These are phyloP conservation scores for Eudorcas thomsonii DNA, from an alignment of 2,113 vertebrate genomes.

Conservation along the genomic window DNA sequence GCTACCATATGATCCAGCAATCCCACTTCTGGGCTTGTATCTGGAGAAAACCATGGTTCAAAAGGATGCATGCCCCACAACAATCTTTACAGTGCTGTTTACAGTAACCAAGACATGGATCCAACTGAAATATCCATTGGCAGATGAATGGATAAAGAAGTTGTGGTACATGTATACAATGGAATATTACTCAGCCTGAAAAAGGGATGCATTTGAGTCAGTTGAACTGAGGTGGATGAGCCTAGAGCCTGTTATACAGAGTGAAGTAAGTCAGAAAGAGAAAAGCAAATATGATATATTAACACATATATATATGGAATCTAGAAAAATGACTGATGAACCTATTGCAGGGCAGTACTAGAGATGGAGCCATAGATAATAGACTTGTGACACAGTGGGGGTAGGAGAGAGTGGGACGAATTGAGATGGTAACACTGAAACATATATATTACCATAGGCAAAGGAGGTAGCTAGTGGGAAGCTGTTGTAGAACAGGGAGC, in stretches of 20 bases:
- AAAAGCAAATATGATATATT: too few relatives aligned
- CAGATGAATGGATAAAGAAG: not conserved
- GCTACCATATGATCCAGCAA: not conserved
- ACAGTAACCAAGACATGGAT: not conserved
- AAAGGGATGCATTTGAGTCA: not conserved
- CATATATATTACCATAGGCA: too few relatives aligned
- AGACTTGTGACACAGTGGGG: too few relatives aligned
- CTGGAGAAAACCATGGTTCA: not conserved
- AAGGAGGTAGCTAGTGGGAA: not conserved
- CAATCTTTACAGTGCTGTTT: not conserved
- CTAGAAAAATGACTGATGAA: too few relatives aligned
- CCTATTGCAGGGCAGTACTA: too few relatives aligned
- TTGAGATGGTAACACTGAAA: too few relatives aligned
- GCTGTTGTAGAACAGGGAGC: not conserved
- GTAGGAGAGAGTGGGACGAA: too few relatives aligned
- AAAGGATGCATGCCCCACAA: not conserved
- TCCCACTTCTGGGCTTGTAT: not conserved
- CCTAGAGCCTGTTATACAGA: too few relatives aligned
- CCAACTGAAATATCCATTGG: not conserved
- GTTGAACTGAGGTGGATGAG: too few relatives aligned
- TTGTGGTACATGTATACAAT: not conserved
- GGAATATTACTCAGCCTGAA: not conserved
- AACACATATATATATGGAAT: too few relatives aligned
- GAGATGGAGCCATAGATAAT: too few relatives aligned
- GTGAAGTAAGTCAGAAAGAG: too few relatives aligned